A percentile compares a stretch with the other conserved stretches of the same genome.
phyloP scores from a whole-genome alignment of 53 echinoderm and acorn worm genomes.

The Arbacia lixula region DNA sequence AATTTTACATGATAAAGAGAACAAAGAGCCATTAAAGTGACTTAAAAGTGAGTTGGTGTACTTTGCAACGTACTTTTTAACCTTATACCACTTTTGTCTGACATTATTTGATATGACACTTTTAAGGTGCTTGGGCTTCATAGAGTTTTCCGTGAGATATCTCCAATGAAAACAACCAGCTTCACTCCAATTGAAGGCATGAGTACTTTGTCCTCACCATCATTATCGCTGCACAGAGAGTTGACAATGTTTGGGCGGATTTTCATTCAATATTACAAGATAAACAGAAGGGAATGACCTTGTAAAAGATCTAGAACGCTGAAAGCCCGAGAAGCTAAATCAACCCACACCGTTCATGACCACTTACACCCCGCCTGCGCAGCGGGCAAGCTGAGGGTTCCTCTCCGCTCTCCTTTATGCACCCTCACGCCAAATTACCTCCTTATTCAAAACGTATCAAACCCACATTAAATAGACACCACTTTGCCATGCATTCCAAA shows the following conservation, averaged over 20 bases:
- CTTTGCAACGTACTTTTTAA: too few relatives aligned
- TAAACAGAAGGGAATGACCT: slow-evolving; percentile 24
- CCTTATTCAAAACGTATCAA: slow-evolving; percentile 29
- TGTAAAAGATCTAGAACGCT: neutral
- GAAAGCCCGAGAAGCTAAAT: neutral
- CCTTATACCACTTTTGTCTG: too few relatives aligned
- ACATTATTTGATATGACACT: too few relatives aligned
- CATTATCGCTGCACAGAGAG: slow-evolving; percentile 22
- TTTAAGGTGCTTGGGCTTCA: too few relatives aligned
- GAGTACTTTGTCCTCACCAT: too few relatives aligned
- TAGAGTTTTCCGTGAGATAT: too few relatives aligned
- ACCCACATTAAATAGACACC: slow-evolving; percentile 44
- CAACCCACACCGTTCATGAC: slow-evolving; percentile 27
- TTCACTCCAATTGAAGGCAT: too few relatives aligned
- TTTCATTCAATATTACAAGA: slow-evolving; percentile 48
- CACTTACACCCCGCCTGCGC: slow-evolving; percentile 28
- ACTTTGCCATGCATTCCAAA: slow-evolving; percentile 21
- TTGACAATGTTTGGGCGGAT: slow-evolving; percentile 48
- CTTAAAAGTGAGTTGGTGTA: too few relatives aligned
- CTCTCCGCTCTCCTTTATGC: slow-evolving; percentile 8
- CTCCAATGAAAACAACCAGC: too few relatives aligned
- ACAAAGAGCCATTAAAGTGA: too few relatives aligned
- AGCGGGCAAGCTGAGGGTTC: neutral
- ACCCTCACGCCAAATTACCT: slow-evolving; percentile 40
- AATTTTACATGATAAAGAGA: too few relatives aligned